Percentiles rank a stretch among this genome's conserved stretches.
Evolutionary conservation across 2,888 invertebrate species (phyloP).

Genomic region (Amiota minor): DNA sequence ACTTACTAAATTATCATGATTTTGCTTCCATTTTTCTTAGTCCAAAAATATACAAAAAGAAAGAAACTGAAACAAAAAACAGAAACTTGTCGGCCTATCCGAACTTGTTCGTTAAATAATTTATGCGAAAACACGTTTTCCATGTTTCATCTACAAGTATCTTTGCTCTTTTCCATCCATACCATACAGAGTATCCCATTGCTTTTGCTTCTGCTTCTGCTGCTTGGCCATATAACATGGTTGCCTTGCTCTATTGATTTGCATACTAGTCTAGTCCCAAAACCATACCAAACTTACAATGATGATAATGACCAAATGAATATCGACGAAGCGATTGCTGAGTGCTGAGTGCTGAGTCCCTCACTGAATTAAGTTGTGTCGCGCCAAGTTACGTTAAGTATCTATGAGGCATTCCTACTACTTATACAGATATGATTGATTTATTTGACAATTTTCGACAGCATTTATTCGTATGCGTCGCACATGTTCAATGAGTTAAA

Average conservation of each 20-base stretch:
- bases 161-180: background rate
- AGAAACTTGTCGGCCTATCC: background rate
- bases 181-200: background rate
- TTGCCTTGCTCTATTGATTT: slow-evolving; percentile 36
- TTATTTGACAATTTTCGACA: slow-evolving; percentile 70
- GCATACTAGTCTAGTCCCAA: slow-evolving; percentile 33
- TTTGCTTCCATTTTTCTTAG: no score
- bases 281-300: no score
- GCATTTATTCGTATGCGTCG: slow-evolving; percentile 63
- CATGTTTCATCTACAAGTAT: slow-evolving; percentile 43
- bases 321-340: no score
- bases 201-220: slow-evolving; percentile 14
- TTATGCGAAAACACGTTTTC: slow-evolving; percentile 68
- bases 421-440: slow-evolving; percentile 70
- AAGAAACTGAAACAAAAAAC: no score
- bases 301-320: no score
- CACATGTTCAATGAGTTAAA: slow-evolving; percentile 52
- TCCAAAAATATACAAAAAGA: background rate
- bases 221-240: background rate
- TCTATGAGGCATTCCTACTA: background rate
- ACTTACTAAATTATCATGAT: no score
- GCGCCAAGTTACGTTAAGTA: background rate
- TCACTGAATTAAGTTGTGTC: slow-evolving; percentile 2
- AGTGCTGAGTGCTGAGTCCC: no score
- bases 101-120: slow-evolving; percentile 44